Conservation (phyloP, 2,113 vertebrate species). For the Archilochus colubris region DNA sequence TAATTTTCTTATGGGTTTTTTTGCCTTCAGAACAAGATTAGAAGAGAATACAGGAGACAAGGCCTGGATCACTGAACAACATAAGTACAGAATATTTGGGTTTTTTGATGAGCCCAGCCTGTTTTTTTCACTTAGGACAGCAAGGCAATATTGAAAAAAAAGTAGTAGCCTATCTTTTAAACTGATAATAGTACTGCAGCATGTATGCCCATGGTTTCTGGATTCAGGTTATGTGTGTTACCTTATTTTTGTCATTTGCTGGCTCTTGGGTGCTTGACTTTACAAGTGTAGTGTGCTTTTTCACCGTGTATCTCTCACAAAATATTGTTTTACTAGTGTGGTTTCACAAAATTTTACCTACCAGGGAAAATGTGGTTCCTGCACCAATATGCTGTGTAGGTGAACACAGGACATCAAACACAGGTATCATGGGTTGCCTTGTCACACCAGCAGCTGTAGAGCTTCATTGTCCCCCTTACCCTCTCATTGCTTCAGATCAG, state of each 20-base stretch:
- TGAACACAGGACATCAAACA: background rate
- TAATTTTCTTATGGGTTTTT: background rate
- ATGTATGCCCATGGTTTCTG: background rate
- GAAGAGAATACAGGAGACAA: background rate
- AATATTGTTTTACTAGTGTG: background rate
- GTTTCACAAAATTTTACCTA: background rate
- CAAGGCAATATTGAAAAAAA: background rate
- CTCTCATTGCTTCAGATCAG: background rate
- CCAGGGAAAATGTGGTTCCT: background rate
- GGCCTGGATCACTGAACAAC: background rate
- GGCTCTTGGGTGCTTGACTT: background rate
- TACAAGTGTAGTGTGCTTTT: background rate
- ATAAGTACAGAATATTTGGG: background rate
- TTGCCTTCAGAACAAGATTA: constrained; percentile 4
- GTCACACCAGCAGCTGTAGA: background rate
- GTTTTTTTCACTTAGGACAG: background rate
- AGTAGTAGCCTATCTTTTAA: background rate
- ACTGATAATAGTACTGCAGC: background rate
- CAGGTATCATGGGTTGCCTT: background rate
- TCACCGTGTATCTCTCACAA: background rate
- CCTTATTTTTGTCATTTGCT: background rate
- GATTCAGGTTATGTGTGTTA: background rate
- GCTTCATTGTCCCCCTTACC: background rate
- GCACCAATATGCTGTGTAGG: background rate
- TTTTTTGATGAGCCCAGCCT: background rate